Base-by-base conservation (phyloP, 2,888 invertebrate species). In the Cryptosula pallasiana region DNA sequence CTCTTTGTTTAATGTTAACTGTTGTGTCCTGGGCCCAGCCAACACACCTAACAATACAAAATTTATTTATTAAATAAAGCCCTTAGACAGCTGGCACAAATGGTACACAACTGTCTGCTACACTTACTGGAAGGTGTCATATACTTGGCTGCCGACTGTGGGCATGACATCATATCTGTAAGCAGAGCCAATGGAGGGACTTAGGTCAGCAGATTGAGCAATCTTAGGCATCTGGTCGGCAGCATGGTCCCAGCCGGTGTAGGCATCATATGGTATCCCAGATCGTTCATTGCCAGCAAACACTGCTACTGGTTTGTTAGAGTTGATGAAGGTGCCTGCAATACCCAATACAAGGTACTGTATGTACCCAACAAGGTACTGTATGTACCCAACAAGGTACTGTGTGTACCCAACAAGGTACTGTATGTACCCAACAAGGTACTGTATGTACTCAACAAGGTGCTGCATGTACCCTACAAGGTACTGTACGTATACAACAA, bases 121-220 rank as follows among this genome's bases (percentile, higher is more conserved):
- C 25, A 32, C 63, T 63, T n/a, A 63, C 63, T 63, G 63, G 32
- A 25, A 63, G 25, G 29, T 63, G 32, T 63, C 63, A 32, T 63
- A 32, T 20, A 32, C 29, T 9, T 63, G 25, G 32, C 32, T 63
- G 16, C 32, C 63, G 32, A 32, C 32, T 5, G 27, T 63, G 9
- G 63, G 63, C 32, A 63, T 32, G 29, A 63, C 32, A 32, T 63
- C 63, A 32, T 63, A 63, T 63, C 63, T 63, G n/a, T 32, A 63
- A 5, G 5, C 5, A 5, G 63, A 25, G 13, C 63, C 63, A 63
- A 13, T 1, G n/a, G 2, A 2, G 13, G 63, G 63, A n/a, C 3
- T n/a, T 5, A 63, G n/a, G 13, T 63, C 63, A 25, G 34, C 27
- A 2, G 9, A 29, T 34, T 9, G 25, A 63, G 32, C 32, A 63